Conservation (phyloP, 2,888 invertebrate genomes). For the Caenorhabditis drosophilae region DNA sequence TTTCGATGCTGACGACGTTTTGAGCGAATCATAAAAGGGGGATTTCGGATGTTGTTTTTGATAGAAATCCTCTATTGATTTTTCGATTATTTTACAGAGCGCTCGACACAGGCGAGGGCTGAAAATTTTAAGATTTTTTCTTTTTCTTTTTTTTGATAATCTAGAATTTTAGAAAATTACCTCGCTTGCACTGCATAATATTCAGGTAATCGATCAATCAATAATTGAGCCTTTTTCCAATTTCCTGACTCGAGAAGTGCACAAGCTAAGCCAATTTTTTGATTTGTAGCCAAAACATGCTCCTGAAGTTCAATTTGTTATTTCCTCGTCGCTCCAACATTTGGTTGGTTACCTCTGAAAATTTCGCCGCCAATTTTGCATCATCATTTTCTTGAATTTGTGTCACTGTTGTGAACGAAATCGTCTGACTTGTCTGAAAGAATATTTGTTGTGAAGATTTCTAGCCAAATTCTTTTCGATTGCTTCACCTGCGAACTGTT, state of each 20-base stretch:
- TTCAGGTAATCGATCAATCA: slow-evolving; percentile 84
- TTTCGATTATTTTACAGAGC: slow-evolving; percentile 54
- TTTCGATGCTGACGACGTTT: no score
- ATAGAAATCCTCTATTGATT: slow-evolving; percentile 55
- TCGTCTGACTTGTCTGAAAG: slow-evolving; percentile 9
- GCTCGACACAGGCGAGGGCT: slow-evolving; percentile 53
- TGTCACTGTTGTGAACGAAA: slow-evolving; percentile 49
- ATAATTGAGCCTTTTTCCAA: slow-evolving; percentile 83
- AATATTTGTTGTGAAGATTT: neutral
- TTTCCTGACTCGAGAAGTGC: slow-evolving; percentile 86
- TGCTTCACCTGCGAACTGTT: no score
- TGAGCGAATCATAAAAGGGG: slow-evolving; percentile 12
- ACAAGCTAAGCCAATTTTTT: slow-evolving; percentile 90
- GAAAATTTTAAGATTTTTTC: slow-evolving; percentile 15
- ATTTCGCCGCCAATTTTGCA: slow-evolving; percentile 34
- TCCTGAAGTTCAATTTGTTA: slow-evolving; percentile 31
- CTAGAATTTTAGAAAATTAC: slow-evolving; percentile 13
- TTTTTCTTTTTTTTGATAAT: neutral
- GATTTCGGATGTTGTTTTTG: slow-evolving; percentile 19
- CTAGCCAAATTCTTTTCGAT: neutral
- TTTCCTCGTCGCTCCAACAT: neutral
- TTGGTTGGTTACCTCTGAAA: slow-evolving; percentile 68
- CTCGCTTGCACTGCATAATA: slow-evolving; percentile 63
- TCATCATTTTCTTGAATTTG: slow-evolving; percentile 55
- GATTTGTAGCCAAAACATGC: slow-evolving; percentile 75